Conservation (phyloP, 2,113 vertebrate species). For the Poicephalus meyeri region DNA sequence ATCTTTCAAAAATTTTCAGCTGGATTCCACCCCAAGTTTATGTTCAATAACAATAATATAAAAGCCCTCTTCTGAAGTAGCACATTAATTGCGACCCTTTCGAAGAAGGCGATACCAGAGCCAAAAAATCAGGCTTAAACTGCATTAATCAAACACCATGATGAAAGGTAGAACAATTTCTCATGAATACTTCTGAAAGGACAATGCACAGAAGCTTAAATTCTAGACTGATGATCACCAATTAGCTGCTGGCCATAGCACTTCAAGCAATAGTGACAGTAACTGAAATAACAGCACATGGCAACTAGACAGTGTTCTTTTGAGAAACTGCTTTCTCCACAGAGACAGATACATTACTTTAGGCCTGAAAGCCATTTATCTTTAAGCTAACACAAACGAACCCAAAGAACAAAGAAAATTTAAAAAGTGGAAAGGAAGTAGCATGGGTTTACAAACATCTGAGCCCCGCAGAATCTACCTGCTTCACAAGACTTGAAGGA, state of each 20-base stretch:
- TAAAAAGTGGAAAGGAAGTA: neutral
- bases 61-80: neutral
- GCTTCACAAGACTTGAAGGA: neutral
- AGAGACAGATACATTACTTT: neutral
- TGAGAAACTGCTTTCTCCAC: neutral
- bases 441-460: neutral
- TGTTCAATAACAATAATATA: neutral
- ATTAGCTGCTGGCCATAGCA: neutral
- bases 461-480: neutral
- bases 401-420: neutral
- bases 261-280: neutral
- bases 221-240: neutral
- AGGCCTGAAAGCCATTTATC: neutral
- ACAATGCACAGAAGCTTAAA: neutral
- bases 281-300: neutral
- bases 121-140: neutral
- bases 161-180: neutral
- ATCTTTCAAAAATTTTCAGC: neutral
- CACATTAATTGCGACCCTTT: neutral
- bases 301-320: neutral
- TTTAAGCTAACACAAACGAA: neutral
- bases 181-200: neutral
- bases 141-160: neutral
- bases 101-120: neutral
- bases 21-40: neutral